Percentiles rank a stretch among this genome's conserved stretches.
Evolutionary conservation across 1,140 invertebrate genomes (phyloP).

Genomic region (Bombus waltoni): DNA sequence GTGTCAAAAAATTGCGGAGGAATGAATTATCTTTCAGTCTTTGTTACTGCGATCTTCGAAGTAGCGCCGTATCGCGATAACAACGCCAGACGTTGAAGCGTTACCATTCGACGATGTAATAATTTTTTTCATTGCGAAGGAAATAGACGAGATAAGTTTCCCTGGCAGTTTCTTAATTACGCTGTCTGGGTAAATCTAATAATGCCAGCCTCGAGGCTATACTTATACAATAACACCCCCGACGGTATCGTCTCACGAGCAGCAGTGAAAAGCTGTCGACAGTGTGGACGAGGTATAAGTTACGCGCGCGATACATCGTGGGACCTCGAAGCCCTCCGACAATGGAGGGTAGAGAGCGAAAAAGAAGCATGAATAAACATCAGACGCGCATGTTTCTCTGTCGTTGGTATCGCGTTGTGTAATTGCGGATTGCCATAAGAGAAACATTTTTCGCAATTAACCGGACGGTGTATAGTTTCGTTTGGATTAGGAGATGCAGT

Average conservation of each 20-base stretch:
- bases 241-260: constrained; percentile 53
- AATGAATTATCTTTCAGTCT: no score
- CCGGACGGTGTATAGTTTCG: neutral
- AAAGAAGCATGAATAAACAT: constrained; percentile 61
- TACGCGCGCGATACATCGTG: constrained; percentile 60
- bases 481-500: neutral
- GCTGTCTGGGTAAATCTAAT: constrained; percentile 48
- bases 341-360: constrained; percentile 45
- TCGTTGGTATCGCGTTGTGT: constrained; percentile 28
- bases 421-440: constrained; percentile 50
- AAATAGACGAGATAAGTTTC: neutral
- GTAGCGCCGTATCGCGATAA: neutral
- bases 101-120: neutral
- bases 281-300: constrained; percentile 46
- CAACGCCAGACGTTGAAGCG: neutral
- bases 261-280: constrained; percentile 44
- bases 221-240: constrained; percentile 45
- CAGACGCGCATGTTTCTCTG: constrained; percentile 33
- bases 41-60: no score
- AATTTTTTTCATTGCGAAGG: neutral
- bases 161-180: neutral
- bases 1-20: no score
- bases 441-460: constrained; percentile 25
- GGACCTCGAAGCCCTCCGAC: constrained; percentile 45
- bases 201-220: constrained; percentile 34